These are phyloP conservation scores for Stenodema calcarata DNA, from an alignment of 2,888 invertebrate species.

Conservation along the genomic window DNA sequence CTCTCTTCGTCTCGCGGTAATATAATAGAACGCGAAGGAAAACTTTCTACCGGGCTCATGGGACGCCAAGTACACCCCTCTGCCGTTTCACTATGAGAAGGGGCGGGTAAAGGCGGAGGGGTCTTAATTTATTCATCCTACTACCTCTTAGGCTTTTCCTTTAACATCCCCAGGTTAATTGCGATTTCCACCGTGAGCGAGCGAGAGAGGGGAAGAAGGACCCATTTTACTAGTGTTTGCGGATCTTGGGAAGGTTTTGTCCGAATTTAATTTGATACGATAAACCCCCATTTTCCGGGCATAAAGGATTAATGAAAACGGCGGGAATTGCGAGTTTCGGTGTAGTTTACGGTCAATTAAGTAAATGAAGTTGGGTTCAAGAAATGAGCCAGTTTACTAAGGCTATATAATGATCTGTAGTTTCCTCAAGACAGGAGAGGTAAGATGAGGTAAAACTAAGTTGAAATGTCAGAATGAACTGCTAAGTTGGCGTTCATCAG, in stretches of 20 bases:
- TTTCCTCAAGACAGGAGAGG: no score
- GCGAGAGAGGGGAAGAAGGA: neutral
- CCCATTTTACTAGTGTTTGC: neutral
- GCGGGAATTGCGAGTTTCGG: neutral
- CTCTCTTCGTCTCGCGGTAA: neutral
- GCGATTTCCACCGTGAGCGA: neutral
- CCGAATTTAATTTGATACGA: constrained; percentile 43
- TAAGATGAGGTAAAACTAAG: no score
- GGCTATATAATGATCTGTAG: no score
- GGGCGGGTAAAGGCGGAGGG: neutral
- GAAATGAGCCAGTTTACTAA: neutral
- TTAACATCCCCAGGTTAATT: constrained; percentile 23
- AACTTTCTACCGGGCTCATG: neutral
- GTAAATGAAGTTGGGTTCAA: neutral
- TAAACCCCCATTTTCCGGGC: constrained; percentile 10
- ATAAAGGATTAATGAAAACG: constrained; percentile 25
- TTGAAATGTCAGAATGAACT: no score
- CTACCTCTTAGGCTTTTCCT: constrained; percentile 4
- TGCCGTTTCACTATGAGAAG: no score
- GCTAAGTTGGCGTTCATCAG: no score
- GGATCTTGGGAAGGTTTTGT: neutral
- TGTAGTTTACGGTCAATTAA: neutral
- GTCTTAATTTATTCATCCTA: constrained; percentile 28
- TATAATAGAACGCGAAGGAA: neutral
- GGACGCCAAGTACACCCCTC: neutral